phyloP scores from a whole-genome alignment of 2,113 vertebrate species.

The Diglossa brunneiventris region DNA sequence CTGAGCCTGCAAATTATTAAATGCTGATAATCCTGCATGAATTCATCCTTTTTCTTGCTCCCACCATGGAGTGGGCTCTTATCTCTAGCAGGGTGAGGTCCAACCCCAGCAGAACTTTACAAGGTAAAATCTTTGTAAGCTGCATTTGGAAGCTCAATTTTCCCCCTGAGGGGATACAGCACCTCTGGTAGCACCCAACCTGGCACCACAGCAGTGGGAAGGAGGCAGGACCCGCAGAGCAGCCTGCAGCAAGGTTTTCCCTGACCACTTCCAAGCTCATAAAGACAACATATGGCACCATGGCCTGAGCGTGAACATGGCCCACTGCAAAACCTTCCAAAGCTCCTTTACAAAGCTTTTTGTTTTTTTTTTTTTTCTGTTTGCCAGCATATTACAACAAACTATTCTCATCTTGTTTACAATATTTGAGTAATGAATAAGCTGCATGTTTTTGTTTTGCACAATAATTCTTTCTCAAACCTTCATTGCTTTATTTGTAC shows the following conservation, averaged over 20 bases:
- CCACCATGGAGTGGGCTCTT: not conserved
- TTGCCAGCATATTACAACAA: not conserved
- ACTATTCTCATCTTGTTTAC: not conserved
- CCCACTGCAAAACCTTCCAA: not conserved
- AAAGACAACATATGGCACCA: not conserved
- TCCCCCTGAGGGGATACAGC: accelerated
- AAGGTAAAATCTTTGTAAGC: not conserved
- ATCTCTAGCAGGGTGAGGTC: not conserved
- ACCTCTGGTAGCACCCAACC: not conserved
- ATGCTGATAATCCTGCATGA: not conserved
- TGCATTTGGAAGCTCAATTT: not conserved
- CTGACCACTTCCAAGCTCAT: not conserved
- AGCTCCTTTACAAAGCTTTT: not conserved
- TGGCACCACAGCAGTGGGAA: not conserved
- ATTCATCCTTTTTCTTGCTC: not conserved
- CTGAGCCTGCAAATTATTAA: not conserved
- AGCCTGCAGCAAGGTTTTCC: not conserved
- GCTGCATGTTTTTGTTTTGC: not conserved
- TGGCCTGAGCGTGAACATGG: accelerated
- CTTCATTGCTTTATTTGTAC: not conserved
- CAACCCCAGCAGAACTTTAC: not conserved
- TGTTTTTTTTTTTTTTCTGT: not conserved
- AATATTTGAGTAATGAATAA: not conserved
- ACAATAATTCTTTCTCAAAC: not conserved
- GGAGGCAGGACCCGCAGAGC: not conserved